Evolutionary conservation across 2,888 invertebrate genomes (phyloP), one percentile per base, ranked within the genome.

Genomic region (Euproctis similis): DNA sequence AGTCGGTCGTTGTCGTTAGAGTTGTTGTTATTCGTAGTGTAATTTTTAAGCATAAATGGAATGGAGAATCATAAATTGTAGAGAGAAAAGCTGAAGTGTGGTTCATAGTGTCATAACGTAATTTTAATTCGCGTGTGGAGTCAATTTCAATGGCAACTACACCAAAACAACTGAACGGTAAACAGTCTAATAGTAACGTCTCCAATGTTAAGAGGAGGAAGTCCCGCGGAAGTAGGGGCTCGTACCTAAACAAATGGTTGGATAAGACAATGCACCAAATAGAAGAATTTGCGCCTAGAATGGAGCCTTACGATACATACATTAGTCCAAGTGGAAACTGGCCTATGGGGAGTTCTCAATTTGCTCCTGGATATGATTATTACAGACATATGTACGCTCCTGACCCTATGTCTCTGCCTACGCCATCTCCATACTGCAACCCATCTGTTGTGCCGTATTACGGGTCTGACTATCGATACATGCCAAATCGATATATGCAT

Each of bases 361-460:
- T 80, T 32, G 68, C 72, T 26, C 73, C 82, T 24, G 77, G 74
- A 5, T 76, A 61, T 50, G 82, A 84, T 33, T 69, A 86, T 30
- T 82, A 85, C 34, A 72, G 87, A 27, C 86, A 86, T 41, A 78
- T 86, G 24, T 85, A 87, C 47, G 65, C 87, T 3, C 70, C 87
- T 34, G 90, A 90, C 59, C 89, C 90, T 0, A 78, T 88, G 66
- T 89, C 90, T 5, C 68, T 91, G 40, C 90, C 90, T 8, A 77
- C 88, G 44, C 86, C 89, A 42, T 87, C 88, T 3, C 65, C 86
- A 5, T 87, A 87, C 51, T 88, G 85, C 57, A 70, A 60, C 42
- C 68, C 75, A 30, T 45, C 64, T 25, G 45, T 68, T 31, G 57
- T 64, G 37, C 62, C 60, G 4, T 34, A 50, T 16, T 70, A 68